Base-by-base conservation (phyloP, 1,140 invertebrate genomes). In the Chrysomallon squamiferum region DNA sequence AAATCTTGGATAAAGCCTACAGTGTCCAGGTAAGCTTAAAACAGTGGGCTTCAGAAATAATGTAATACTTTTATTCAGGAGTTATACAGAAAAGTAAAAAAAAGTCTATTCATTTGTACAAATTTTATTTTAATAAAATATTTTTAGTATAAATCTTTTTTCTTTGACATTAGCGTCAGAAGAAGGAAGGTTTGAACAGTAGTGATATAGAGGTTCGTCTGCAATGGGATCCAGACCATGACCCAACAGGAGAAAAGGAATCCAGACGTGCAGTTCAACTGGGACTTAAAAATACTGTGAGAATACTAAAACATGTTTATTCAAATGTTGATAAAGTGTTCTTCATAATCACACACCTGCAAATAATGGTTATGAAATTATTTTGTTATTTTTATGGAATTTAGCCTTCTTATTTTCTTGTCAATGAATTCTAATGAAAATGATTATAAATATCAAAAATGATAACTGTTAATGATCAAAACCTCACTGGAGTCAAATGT, bases 141-240 rank as follows among this genome's bases (percentile, higher is more conserved):
- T n/a, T n/a, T n/a, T n/a, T n/a, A n/a, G n/a, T n/a, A n/a, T n/a
- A n/a, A n/a, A n/a, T n/a, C n/a, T n/a, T n/a, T n/a, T n/a, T n/a
- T n/a, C n/a, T n/a, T 49, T 61, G 59, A 6, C 27, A 47, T 58
- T 54, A 77, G 74, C 43, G 68, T 30, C 68, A 74, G 49, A 79
- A 73, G 62, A 32, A 41, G 32, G 22, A 59, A n/a, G 49, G 60
- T 4, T 5, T 72, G 43, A 13, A 57, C 9, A 69, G 54, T 43
- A 58, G 64, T 20, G 63, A 76, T 9, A 66, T 70, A 11, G 59
- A 57, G 29, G 80, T 84, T 1, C 64, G 82, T 11, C 63, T 85
- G 11, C 82, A 85, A 61, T 85, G 84, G 84, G 84, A 85, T 61
- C 84, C 82, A 7, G 84, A 85, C 54, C 84, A 84, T 59, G 56